Conservation (phyloP, 2,113 vertebrate genomes). For the Pleuronectes platessa region DNA sequence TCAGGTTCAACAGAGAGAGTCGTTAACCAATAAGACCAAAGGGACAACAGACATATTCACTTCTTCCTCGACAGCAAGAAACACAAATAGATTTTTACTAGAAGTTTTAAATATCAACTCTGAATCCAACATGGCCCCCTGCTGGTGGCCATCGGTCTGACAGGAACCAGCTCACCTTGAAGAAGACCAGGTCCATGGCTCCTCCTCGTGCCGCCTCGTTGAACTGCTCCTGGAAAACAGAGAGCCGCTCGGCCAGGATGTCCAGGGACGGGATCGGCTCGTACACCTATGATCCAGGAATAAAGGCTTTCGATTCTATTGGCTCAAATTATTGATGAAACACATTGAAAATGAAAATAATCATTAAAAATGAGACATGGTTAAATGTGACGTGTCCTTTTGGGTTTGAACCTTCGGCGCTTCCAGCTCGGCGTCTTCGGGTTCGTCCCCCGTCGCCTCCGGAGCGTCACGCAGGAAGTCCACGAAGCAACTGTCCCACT, state of each 20-base stretch:
- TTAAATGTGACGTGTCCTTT: no score
- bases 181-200: constrained; percentile 88
- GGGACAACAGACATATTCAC: neutral
- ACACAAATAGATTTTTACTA: no score
- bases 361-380: no score
- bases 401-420: constrained; percentile 76
- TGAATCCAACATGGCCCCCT: neutral
- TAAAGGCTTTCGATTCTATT: no score
- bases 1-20: neutral
- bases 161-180: constrained; percentile 76
- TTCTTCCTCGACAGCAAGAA: no score
- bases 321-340: no score
- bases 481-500: constrained; percentile 82
- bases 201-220: constrained; percentile 85
- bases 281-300: constrained; percentile 75
- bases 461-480: constrained; percentile 86
- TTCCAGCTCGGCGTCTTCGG: constrained; percentile 81
- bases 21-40: neutral
- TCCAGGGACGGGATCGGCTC: constrained; percentile 84
- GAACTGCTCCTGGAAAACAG: constrained; percentile 83
- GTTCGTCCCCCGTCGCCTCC: constrained; percentile 83
- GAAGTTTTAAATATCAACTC: neutral
- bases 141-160: neutral
- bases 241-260: constrained; percentile 79
- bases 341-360: no score